Base-by-base conservation (phyloP, 2,888 invertebrate species). In the Diarsia dahlii region DNA sequence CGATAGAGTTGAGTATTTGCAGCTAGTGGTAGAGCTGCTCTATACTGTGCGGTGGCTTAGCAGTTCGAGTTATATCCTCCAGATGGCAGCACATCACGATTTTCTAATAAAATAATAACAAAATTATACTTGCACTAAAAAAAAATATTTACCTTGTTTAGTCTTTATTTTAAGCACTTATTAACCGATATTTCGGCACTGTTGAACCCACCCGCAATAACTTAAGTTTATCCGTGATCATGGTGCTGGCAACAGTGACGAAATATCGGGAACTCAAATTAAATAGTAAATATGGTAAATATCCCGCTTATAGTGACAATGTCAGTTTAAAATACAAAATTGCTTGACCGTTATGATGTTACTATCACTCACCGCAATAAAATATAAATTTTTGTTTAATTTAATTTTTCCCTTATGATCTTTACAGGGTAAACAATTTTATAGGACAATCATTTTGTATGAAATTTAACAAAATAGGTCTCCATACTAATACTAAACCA, bases 11-110 rank as follows among this genome's bases (percentile, higher is more conserved):
- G 50, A 45, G n/a, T 34, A 13, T 1, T 58, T 15, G 18, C 52
- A 20, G 39, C 45, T 71, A 64, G 60, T 64, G 13, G 66, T 52
- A 70, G 60, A 70, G 56, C 50, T 48, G 28, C 56, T 54, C 52
- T 62, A 63, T 34, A 46, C 13, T 50, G 45, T 3, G 39, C 9
- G 39, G 28, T 56, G 50, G 20, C 60, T 69, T 8, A 52, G 76
- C 5, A 72, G 72, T 82, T 81, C 60, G 2, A 48, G 2, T 54
- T 18, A 45, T 68, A 67, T 62, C 13, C 34, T n/a, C 54, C 0
- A 85, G 82, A 15, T 76, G 82, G 73, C 73, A 34, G 39, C 56
- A 20, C 28, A 12, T 46, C 0, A 15, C 73, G 8, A 20, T 63
- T 67, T 46, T 39, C 15, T 46, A 2, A 23, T 8, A 63, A 63